Percentiles rank a stretch among this genome's conserved stretches.
These are phyloP conservation scores for Pristionchus entomophagus DNA, from an alignment of 2,888 invertebrate species.

Conservation along the genomic window DNA sequence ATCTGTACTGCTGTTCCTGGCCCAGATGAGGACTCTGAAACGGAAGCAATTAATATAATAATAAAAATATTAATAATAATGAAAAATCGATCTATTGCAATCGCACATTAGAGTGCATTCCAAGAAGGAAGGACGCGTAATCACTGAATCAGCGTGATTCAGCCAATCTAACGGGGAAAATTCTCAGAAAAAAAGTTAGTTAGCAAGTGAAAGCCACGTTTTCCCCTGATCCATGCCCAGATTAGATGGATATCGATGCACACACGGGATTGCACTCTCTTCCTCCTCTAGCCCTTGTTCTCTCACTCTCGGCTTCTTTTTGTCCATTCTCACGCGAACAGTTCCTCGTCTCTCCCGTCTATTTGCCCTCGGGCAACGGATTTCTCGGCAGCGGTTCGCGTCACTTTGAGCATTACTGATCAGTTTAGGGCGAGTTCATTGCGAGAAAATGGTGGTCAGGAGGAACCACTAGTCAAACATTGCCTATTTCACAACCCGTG, in stretches of 20 bases:
- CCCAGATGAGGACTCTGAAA: conserved; percentile 33
- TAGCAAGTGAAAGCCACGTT: conserved; percentile 24
- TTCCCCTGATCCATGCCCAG: background rate
- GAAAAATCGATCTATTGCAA: no score
- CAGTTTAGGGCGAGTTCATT: no score
- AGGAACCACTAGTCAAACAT: background rate
- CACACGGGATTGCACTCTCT: background rate
- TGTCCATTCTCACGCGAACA: background rate
- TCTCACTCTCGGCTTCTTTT: conserved; percentile 19
- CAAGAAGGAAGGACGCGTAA: background rate
- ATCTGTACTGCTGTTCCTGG: conserved; percentile 41
- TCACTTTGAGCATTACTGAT: no score
- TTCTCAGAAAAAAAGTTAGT: background rate
- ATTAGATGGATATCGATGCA: conserved; percentile 8
- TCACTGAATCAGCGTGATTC: conserved; percentile 13
- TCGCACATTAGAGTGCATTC: background rate
- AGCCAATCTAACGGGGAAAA: background rate
- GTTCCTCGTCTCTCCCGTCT: conserved; percentile 41
- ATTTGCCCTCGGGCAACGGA: background rate
- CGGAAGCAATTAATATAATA: background rate
- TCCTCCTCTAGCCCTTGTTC: background rate
- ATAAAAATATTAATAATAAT: background rate
- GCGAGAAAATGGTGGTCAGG: no score
- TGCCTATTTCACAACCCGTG: background rate
- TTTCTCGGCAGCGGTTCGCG: no score